Percentiles rank a stretch among this genome's conserved stretches.
Conservation (phyloP, 1,140 invertebrate species). For the Drosophila parvula region DNA sequence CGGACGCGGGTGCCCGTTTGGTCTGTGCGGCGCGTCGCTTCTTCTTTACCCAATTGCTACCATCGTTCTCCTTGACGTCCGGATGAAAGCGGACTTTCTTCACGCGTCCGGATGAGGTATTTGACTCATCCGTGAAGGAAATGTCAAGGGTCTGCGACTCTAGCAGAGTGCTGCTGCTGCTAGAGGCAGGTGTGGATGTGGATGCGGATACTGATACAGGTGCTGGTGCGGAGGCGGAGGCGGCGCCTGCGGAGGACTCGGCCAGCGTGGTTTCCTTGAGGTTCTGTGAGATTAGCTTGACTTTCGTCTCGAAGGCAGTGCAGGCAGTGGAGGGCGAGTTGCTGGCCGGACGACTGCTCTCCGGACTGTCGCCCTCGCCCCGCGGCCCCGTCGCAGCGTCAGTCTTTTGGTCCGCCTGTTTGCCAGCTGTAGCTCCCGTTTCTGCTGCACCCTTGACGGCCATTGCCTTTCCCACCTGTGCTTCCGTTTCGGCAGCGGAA, state of each 20-base stretch:
- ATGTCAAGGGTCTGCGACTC: slow-evolving; percentile 29
- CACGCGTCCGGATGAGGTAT: slow-evolving; percentile 39
- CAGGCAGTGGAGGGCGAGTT: slow-evolving; percentile 39
- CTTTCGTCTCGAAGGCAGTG: slow-evolving; percentile 76
- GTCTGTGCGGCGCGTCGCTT: slow-evolving; percentile 53
- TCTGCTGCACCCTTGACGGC: not conserved
- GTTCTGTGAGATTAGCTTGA: slow-evolving; percentile 77
- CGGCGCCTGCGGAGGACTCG: slow-evolving; percentile 26
- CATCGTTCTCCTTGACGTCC: slow-evolving; percentile 73
- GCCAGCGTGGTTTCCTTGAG: slow-evolving; percentile 77
- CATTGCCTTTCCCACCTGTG: slow-evolving; percentile 17
- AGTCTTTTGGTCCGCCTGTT: slow-evolving; percentile 46
- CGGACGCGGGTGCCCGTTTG: slow-evolving; percentile 10
- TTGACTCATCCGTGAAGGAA: slow-evolving; percentile 43
- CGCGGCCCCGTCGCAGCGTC: slow-evolving; percentile 25
- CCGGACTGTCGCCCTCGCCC: slow-evolving; percentile 37
- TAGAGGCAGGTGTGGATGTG: slow-evolving; percentile 26
- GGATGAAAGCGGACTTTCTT: slow-evolving; percentile 79
- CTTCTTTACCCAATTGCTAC: slow-evolving; percentile 70
- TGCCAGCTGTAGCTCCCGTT: slow-evolving; percentile 22
- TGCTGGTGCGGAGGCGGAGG: not conserved
- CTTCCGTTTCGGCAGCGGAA: slow-evolving; percentile 45
- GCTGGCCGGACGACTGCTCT: slow-evolving; percentile 23
- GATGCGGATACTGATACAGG: slow-evolving; percentile 20
- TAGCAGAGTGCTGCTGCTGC: slow-evolving; percentile 32